A percentile compares a stretch with the other conserved stretches of the same genome.
These are phyloP conservation scores for Arothron firmamentum DNA, from an alignment of 2,113 vertebrate species.

Conservation along the genomic window DNA sequence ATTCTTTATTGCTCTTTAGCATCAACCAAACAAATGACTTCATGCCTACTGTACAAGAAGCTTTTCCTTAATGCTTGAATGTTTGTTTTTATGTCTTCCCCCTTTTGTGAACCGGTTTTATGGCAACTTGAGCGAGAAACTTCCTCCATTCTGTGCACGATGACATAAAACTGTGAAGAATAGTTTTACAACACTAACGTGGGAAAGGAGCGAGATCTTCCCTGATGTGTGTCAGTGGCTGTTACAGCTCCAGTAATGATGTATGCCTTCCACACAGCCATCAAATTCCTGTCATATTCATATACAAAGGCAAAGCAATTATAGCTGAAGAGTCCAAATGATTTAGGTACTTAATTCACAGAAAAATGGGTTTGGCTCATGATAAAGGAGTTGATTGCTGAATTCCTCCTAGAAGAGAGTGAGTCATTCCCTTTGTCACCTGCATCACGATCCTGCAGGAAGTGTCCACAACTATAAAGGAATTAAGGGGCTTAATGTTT, in stretches of 20 bases:
- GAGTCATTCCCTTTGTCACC: constrained; percentile 53
- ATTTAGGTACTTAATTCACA: constrained; percentile 60
- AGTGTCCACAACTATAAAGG: constrained; percentile 54
- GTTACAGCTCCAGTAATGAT: constrained; percentile 59
- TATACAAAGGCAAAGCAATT: constrained; percentile 68
- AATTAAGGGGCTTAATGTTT: constrained; percentile 60
- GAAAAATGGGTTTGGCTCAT: constrained; percentile 43
- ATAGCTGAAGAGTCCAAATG: constrained; percentile 58
- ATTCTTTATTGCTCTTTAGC: constrained; percentile 58
- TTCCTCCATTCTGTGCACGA: constrained; percentile 35
- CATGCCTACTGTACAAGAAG: constrained; percentile 51
- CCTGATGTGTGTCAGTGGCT: constrained; percentile 33
- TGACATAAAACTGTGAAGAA: constrained; percentile 47
- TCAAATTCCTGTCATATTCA: constrained; percentile 64
- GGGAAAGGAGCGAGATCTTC: constrained; percentile 50
- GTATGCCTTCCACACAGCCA: constrained; percentile 54
- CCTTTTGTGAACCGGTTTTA: constrained; percentile 35
- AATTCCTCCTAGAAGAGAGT: constrained; percentile 52
- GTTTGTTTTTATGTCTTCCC: constrained; percentile 58
- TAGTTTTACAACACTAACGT: constrained; percentile 48
- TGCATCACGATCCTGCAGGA: constrained; percentile 38
- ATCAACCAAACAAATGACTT: constrained; percentile 66
- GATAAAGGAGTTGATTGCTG: constrained; percentile 66
- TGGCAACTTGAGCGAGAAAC: constrained; percentile 49
- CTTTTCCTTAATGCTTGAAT: constrained; percentile 63